Conservation (phyloP, 2,113 vertebrate species). For the Benitochromis conjunctus region DNA sequence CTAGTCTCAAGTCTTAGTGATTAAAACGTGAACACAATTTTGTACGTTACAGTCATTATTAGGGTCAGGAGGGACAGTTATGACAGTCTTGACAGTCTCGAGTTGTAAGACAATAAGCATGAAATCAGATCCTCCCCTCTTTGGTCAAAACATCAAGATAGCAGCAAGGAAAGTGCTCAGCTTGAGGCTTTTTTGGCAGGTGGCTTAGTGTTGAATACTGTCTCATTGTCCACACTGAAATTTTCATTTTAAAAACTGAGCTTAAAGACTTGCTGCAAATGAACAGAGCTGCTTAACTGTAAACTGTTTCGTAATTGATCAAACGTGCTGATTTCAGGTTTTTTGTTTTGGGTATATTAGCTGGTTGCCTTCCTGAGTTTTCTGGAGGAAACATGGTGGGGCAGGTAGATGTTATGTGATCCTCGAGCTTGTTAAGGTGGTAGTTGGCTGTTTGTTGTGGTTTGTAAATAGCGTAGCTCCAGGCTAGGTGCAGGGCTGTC, state of each 20-base stretch:
- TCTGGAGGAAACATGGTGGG: not conserved
- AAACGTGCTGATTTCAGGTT: not conserved
- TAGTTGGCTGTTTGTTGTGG: not conserved
- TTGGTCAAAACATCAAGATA: too few relatives aligned
- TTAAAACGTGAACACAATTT: not conserved
- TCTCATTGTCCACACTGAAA: not conserved
- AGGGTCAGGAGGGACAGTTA: not conserved
- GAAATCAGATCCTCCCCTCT: not conserved
- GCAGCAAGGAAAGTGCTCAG: not conserved
- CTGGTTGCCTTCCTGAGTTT: conserved; percentile 10
- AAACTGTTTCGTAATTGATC: not conserved
- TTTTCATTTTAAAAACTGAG: not conserved
- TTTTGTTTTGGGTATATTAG: not conserved
- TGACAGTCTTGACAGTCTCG: too few relatives aligned
- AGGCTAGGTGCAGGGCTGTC: not conserved
- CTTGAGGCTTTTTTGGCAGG: not conserved
- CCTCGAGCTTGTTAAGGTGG: not conserved
- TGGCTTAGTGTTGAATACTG: not conserved
- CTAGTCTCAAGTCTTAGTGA: not conserved
- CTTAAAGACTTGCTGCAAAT: accelerated
- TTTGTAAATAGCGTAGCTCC: not conserved
- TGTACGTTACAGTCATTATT: not conserved
- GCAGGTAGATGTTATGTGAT: not conserved
- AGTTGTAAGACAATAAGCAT: not conserved
- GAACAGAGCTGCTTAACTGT: not conserved